Conservation (phyloP, 2,888 invertebrate genomes). For the Chalcosyrphus nemorum region DNA sequence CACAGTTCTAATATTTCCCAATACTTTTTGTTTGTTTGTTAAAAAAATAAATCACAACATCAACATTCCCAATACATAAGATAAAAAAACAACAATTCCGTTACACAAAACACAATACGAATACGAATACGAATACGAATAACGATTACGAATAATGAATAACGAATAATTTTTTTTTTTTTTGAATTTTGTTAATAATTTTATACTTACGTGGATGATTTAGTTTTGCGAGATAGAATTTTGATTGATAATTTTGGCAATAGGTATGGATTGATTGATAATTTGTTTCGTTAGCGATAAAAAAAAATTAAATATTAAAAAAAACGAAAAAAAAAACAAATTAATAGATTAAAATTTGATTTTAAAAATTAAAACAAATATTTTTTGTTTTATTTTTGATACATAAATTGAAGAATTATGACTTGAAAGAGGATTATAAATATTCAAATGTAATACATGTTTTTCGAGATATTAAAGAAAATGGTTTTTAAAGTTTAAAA, state of each 20-base stretch:
- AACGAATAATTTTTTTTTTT: constrained; percentile 24
- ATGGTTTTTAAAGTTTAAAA: constrained; percentile 62
- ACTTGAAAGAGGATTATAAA: constrained; percentile 69
- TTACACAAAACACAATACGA: constrained; percentile 48
- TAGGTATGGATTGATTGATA: constrained; percentile 72
- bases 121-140: constrained; percentile 49
- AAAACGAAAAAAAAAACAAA: constrained; percentile 55
- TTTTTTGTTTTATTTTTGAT: constrained; percentile 32
- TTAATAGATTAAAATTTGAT: constrained; percentile 69
- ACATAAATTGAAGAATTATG: constrained; percentile 59
- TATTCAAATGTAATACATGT: constrained; percentile 62
- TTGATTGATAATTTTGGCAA: constrained; percentile 72
- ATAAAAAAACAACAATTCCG: constrained; percentile 39
- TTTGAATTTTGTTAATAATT: constrained; percentile 33
- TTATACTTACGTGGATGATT: constrained; percentile 72
- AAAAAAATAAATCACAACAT: constrained; percentile 24
- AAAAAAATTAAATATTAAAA: constrained; percentile 66
- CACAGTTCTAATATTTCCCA: background rate
- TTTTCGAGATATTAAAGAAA: constrained; percentile 63
- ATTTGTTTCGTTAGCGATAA: constrained; percentile 73
- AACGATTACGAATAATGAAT: constrained; percentile 32
- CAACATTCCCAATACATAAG: constrained; percentile 41
- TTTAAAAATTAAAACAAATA: constrained; percentile 24
- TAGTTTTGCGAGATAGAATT: constrained; percentile 69
- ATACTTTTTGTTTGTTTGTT: background rate